Evolutionary conservation across 2,797 vertebrate species (phyloP).

Genomic region (Lacerta agilis): DNA sequence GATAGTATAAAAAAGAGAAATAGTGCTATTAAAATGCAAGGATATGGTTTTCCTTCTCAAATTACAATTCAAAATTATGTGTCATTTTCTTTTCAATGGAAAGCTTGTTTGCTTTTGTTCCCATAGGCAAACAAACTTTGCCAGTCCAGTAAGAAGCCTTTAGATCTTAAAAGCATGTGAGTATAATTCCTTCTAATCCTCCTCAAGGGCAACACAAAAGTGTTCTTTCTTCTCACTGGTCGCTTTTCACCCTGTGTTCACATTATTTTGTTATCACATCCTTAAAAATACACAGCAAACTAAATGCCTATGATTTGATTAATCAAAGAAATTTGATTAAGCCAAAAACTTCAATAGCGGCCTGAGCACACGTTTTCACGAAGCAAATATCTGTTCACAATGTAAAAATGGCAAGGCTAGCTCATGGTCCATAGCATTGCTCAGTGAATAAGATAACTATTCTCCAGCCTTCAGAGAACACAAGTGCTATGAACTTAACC

Average conservation of each 20-base stretch:
- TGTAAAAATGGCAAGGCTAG: not conserved
- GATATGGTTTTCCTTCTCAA: not conserved
- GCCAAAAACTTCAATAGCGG: slow-evolving; percentile 44
- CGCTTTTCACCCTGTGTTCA: slow-evolving; percentile 63
- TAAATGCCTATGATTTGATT: slow-evolving; percentile 59
- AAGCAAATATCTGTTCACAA: slow-evolving; percentile 27
- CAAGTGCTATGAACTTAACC: not conserved
- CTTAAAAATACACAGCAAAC: slow-evolving; percentile 61
- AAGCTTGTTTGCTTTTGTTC: slow-evolving; percentile 1
- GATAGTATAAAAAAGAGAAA: slow-evolving; percentile 17
- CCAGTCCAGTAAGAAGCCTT: slow-evolving; percentile 49
- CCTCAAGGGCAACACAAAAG: slow-evolving; percentile 58
- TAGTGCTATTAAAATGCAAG: not conserved
- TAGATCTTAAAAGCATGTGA: slow-evolving; percentile 70
- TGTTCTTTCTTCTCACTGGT: slow-evolving; percentile 59
- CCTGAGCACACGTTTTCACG: slow-evolving; percentile 9
- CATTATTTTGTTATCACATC: slow-evolving; percentile 62
- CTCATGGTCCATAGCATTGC: not conserved
- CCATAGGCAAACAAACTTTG: not conserved
- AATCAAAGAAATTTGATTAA: slow-evolving; percentile 60
- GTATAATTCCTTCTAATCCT: slow-evolving; percentile 68
- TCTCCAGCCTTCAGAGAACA: slow-evolving; percentile 5
- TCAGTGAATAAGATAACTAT: slow-evolving; percentile 30
- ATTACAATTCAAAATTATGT: not conserved
- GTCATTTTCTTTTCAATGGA: not conserved